A percentile compares a stretch with the other conserved stretches of the same genome.
Conservation (phyloP, 2,113 vertebrate genomes). For the Nibea albiflora region DNA sequence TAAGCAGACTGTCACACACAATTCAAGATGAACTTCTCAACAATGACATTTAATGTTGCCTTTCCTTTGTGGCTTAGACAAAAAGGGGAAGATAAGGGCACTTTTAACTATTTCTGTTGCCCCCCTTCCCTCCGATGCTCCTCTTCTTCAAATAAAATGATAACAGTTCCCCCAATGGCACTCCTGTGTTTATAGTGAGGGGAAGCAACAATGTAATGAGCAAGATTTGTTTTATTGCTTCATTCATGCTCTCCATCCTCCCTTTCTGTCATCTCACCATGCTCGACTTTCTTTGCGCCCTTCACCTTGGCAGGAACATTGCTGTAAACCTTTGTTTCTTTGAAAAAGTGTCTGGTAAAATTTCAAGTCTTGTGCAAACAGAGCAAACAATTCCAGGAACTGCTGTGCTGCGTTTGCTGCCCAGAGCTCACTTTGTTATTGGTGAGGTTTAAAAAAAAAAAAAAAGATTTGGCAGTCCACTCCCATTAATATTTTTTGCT, state of each 20-base stretch:
- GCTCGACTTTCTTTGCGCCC: conserved; percentile 22
- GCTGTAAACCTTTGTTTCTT: conserved; percentile 46
- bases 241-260: conserved; percentile 40
- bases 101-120: conserved; percentile 76
- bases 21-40: conserved; percentile 61
- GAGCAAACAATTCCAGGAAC: conserved; percentile 46
- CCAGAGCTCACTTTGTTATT: conserved; percentile 33
- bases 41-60: conserved; percentile 68
- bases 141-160: conserved; percentile 71
- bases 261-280: conserved; percentile 32
- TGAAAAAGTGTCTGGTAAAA: conserved; percentile 46
- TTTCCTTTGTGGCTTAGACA: conserved; percentile 48
- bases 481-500: conserved; percentile 45
- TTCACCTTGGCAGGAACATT: conserved; percentile 47
- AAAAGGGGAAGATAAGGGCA: conserved; percentile 69
- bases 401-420: conserved; percentile 35
- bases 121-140: conserved; percentile 13
- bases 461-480: conserved; percentile 29
- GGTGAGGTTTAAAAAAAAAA: background rate
- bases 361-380: conserved; percentile 40
- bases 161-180: conserved; percentile 65
- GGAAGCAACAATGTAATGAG: conserved; percentile 61
- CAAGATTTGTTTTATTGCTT: conserved; percentile 69
- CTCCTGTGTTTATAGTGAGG: conserved; percentile 58
- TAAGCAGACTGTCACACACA: conserved; percentile 58